Evolutionary conservation across 2,797 vertebrate genomes (phyloP).

Genomic region (Girardinus metallicus): DNA sequence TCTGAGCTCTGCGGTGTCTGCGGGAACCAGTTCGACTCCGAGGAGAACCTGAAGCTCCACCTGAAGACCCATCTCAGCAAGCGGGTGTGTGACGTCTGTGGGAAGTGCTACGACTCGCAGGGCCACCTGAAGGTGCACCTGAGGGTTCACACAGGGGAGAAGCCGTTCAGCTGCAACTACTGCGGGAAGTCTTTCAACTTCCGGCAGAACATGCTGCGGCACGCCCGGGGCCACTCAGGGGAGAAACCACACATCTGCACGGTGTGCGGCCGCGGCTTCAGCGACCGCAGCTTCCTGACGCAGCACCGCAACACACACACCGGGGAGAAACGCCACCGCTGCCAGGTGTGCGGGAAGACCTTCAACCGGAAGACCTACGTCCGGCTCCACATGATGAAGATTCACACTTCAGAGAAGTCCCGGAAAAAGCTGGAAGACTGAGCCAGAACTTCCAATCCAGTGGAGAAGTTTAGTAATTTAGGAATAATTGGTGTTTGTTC

Average conservation of each 20-base stretch:
- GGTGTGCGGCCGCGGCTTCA: slow-evolving; percentile 64
- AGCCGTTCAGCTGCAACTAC: slow-evolving; percentile 65
- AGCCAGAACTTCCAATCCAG: not conserved
- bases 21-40: slow-evolving; percentile 1
- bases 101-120: slow-evolving; percentile 64
- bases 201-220: slow-evolving; percentile 68
- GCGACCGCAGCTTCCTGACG: slow-evolving; percentile 51
- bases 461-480: not conserved
- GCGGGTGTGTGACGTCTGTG: slow-evolving; percentile 67
- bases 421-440: not conserved
- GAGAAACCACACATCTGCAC: slow-evolving; percentile 37
- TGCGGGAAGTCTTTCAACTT: slow-evolving; percentile 73
- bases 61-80: slow-evolving; percentile 61
- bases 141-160: slow-evolving; percentile 69
- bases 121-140: slow-evolving; percentile 68
- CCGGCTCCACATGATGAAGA: slow-evolving; percentile 67
- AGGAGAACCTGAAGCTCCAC: slow-evolving; percentile 50
- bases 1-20: slow-evolving; percentile 44
- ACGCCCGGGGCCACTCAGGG: slow-evolving; percentile 64
- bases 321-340: slow-evolving; percentile 54
- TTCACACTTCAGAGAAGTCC: slow-evolving; percentile 38
- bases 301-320: slow-evolving; percentile 60
- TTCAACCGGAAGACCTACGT: slow-evolving; percentile 57
- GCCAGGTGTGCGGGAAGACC: slow-evolving; percentile 54
- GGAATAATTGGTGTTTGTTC: not conserved